Conservation (phyloP, 2,888 invertebrate genomes). For the Perdita meconis region DNA sequence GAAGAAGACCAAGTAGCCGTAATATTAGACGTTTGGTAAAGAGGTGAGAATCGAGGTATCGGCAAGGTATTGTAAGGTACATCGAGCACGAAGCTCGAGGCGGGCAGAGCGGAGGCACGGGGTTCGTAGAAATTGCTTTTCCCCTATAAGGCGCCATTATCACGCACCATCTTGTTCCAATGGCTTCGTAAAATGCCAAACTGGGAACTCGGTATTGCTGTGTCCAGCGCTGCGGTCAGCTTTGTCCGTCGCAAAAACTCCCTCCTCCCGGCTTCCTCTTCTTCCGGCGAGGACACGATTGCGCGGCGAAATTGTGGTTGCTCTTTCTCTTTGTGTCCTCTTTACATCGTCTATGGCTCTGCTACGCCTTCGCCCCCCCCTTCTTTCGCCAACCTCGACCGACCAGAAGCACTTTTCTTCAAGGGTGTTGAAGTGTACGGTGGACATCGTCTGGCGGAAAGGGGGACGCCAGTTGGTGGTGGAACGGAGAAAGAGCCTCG, state of each 20-base stretch:
- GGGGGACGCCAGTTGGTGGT: conserved; percentile 73
- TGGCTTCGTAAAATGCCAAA: conserved; percentile 81
- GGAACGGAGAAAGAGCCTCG: conserved; percentile 41
- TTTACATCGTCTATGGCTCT: conserved; percentile 57
- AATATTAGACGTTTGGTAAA: conserved; percentile 77
- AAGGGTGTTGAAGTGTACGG: conserved; percentile 62
- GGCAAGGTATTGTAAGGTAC: conserved; percentile 64
- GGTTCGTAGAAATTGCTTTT: conserved; percentile 82
- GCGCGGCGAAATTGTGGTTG: conserved; percentile 74
- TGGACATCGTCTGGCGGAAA: conserved; percentile 52
- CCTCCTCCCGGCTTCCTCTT: conserved; percentile 40
- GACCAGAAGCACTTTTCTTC: conserved; percentile 67
- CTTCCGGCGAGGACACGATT: conserved; percentile 65
- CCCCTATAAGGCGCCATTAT: conserved; percentile 82
- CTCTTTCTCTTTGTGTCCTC: conserved; percentile 65
- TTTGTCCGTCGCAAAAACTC: conserved; percentile 69
- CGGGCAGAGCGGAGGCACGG: conserved; percentile 50
- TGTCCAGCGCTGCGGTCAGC: conserved; percentile 76
- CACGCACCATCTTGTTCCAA: conserved; percentile 83
- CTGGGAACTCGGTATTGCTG: conserved; percentile 79
- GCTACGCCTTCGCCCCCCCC: conserved; percentile 35
- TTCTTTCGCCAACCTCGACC: conserved; percentile 41
- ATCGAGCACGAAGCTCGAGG: conserved; percentile 55
- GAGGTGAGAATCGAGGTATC: conserved; percentile 74
- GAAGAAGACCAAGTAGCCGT: conserved; percentile 24